Conservation (phyloP, 2,113 vertebrate genomes). For the Chionodraco myersi region DNA sequence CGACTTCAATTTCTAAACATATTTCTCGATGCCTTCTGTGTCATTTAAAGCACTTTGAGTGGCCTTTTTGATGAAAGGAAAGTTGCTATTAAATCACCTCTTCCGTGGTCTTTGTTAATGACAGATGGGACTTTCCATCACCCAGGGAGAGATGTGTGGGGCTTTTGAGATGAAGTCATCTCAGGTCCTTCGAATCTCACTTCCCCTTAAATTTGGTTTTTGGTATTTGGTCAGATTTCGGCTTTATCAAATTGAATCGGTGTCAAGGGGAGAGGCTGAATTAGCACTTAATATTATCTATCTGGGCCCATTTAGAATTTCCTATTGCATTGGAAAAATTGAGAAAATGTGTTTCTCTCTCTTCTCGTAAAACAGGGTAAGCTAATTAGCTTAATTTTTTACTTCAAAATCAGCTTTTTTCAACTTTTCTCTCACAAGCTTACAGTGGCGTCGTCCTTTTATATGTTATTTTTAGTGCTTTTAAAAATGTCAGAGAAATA, state of each 20-base stretch:
- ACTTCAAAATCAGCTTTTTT: no score
- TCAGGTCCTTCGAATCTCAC: slow-evolving; percentile 20
- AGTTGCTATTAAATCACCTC: background rate
- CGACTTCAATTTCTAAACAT: background rate
- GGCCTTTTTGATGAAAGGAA: background rate
- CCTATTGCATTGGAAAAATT: no score
- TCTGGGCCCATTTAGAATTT: no score
- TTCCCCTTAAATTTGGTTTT: slow-evolving; percentile 34
- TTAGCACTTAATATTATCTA: background rate
- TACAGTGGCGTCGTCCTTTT: no score
- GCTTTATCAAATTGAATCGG: background rate
- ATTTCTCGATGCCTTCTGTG: background rate
- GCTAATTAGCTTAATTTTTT: no score
- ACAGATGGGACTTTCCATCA: slow-evolving; percentile 46
- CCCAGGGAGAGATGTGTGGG: slow-evolving; percentile 3
- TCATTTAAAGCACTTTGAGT: background rate
- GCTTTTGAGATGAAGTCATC: slow-evolving; percentile 20
- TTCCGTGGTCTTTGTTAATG: background rate
- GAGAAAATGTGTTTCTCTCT: no score
- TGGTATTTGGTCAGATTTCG: slow-evolving; percentile 4
- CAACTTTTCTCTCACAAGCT: no score
- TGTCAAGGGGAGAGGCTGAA: background rate
- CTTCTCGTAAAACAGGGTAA: no score
- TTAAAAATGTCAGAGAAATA: no score
- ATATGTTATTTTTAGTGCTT: no score